Conservation (phyloP, 1,140 invertebrate genomes). For the Atopsyche davidsoni region DNA sequence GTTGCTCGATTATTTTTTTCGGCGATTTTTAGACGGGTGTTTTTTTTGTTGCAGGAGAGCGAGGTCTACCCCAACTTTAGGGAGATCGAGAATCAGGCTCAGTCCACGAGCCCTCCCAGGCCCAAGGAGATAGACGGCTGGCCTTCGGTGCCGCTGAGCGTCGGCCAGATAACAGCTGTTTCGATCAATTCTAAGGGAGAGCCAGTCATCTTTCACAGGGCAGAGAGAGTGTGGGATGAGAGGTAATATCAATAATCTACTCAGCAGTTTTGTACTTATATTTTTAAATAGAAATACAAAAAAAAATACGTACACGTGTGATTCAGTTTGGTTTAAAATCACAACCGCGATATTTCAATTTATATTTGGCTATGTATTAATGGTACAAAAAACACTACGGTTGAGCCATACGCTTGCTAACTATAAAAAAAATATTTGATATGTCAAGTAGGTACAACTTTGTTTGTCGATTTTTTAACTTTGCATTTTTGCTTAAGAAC, state of each 20-base stretch:
- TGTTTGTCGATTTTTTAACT: too few relatives aligned
- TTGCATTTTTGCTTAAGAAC: too few relatives aligned
- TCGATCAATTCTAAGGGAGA: conserved; percentile 73
- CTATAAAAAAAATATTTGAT: too few relatives aligned
- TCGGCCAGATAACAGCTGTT: conserved; percentile 82
- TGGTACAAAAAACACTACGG: too few relatives aligned
- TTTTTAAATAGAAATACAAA: neutral
- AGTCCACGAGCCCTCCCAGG: conserved; percentile 31
- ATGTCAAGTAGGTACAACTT: too few relatives aligned
- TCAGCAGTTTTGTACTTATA: conserved; percentile 6
- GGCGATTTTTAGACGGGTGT: neutral
- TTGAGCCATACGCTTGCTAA: too few relatives aligned
- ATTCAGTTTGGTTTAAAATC: too few relatives aligned
- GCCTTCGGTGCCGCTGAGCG: conserved; percentile 58
- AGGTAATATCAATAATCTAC: conserved; percentile 60
- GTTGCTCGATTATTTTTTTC: neutral
- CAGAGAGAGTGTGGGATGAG: conserved; percentile 72
- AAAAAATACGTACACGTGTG: conserved; percentile 2
- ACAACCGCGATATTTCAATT: too few relatives aligned
- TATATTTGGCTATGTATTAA: too few relatives aligned
- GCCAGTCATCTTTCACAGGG: conserved; percentile 85
- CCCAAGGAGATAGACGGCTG: conserved; percentile 62
- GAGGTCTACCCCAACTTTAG: conserved; percentile 15
- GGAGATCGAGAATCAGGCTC: conserved; percentile 12
- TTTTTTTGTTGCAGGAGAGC: conserved; percentile 19